Evolutionary conservation across 2,797 vertebrate species (phyloP).

Genomic region (Protosalanx chinensis): DNA sequence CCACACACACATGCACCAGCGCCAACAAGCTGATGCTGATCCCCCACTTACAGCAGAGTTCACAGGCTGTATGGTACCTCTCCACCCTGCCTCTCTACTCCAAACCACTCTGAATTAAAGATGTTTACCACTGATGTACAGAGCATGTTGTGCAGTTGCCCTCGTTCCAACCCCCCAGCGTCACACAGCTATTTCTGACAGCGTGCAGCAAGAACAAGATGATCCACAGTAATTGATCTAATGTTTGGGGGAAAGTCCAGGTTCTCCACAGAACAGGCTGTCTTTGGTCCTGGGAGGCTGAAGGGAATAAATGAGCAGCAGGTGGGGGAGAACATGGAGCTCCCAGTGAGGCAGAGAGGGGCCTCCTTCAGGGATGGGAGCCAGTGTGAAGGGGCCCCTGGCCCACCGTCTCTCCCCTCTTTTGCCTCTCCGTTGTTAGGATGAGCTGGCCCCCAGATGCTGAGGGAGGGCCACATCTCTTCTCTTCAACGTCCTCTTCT

Average conservation of each 20-base stretch:
- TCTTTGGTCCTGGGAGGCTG: conserved; percentile 37
- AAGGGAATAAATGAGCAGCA: conserved; percentile 55
- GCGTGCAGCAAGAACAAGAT: too few species aligned
- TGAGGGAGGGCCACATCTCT: conserved; percentile 45
- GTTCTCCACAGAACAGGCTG: conserved; percentile 28
- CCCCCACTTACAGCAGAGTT: neutral
- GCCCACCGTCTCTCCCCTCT: conserved; percentile 66
- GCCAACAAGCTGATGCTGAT: too few species aligned
- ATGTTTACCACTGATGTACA: neutral
- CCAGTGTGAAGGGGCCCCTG: conserved; percentile 59
- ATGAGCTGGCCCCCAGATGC: conserved; percentile 61
- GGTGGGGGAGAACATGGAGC: conserved; percentile 68
- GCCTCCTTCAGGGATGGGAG: conserved; percentile 54
- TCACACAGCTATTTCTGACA: neutral
- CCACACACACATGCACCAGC: neutral
- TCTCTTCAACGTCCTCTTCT: conserved; percentile 17
- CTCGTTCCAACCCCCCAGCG: neutral
- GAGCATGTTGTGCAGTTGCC: neutral
- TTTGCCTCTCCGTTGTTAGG: conserved; percentile 62
- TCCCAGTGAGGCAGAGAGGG: conserved; percentile 44
- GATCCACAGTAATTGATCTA: neutral
- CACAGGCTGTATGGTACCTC: neutral
- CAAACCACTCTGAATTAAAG: neutral
- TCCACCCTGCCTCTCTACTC: conserved; percentile 1
- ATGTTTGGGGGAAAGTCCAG: too few species aligned